Evolutionary conservation across 2,888 invertebrate genomes (phyloP).

Genomic region (Drosophila cracens): DNA sequence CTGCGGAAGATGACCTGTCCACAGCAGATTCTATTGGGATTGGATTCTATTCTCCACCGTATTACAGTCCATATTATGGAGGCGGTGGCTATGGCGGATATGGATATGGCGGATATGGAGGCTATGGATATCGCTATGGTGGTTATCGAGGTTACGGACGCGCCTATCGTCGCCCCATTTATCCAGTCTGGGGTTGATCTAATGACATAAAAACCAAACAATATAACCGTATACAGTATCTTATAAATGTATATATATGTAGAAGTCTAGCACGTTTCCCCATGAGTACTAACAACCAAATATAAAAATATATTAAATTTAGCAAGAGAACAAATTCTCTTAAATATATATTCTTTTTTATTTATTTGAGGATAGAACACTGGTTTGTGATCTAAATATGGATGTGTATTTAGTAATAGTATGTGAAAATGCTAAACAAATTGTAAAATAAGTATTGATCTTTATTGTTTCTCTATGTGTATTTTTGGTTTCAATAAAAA

Average conservation of each 20-base stretch:
- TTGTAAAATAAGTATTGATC: background rate
- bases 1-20: constrained; percentile 54
- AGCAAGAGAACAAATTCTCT: background rate
- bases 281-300: constrained; percentile 24
- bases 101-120: constrained; percentile 63
- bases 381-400: background rate
- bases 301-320: constrained; percentile 27
- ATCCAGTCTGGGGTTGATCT: constrained; percentile 61
- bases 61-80: constrained; percentile 63
- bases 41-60: constrained; percentile 62
- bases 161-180: constrained; percentile 68
- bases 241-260: constrained; percentile 1
- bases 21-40: constrained; percentile 67
- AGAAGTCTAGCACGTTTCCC: background rate
- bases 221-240: constrained; percentile 15
- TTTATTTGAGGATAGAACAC: background rate
- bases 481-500: background rate
- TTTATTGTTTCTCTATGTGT: background rate
- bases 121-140: constrained; percentile 57
- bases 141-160: constrained; percentile 53
- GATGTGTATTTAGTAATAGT: background rate
- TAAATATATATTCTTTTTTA: background rate
- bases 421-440: background rate
- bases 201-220: background rate
- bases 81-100: constrained; percentile 53